Conservation (phyloP, 2,113 vertebrate species). For the Xenotilapia longispinis region DNA sequence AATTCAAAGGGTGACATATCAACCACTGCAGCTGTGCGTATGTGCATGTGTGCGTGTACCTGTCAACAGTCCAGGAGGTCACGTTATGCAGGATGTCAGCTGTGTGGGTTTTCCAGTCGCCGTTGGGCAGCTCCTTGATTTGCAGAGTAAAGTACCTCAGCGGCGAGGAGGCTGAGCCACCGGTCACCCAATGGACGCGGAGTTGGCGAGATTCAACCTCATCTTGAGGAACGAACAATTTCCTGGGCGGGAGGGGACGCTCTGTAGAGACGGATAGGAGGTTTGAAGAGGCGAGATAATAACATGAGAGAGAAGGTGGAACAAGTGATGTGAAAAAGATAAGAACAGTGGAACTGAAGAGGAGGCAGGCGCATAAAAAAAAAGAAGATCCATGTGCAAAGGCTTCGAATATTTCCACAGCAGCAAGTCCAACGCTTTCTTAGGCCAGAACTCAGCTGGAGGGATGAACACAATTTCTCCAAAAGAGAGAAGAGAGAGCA, state of each 20-base stretch:
- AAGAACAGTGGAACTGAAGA: not conserved
- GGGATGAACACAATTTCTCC: not conserved
- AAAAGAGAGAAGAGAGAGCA: not conserved
- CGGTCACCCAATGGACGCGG: slow-evolving; percentile 80
- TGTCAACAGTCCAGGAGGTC: slow-evolving; percentile 75
- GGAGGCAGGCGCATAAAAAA: not conserved
- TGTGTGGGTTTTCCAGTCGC: slow-evolving; percentile 81
- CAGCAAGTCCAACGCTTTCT: not conserved
- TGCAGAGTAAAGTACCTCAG: slow-evolving; percentile 89
- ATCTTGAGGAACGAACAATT: slow-evolving; percentile 78
- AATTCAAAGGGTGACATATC: not conserved
- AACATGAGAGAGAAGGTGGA: not conserved
- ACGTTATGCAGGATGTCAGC: slow-evolving; percentile 82
- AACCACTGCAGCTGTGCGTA: not conserved
- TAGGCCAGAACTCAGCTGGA: not conserved
- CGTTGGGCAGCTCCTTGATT: slow-evolving; percentile 77
- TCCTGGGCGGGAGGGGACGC: slow-evolving; percentile 83
- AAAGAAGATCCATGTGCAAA: not conserved
- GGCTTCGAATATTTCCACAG: not conserved
- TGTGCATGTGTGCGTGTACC: slow-evolving; percentile 61
- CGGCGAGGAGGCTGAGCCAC: slow-evolving; percentile 84
- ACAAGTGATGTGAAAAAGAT: not conserved
- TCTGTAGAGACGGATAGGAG: slow-evolving; percentile 64
- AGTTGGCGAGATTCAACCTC: slow-evolving; percentile 80
- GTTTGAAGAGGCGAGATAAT: not conserved